These are phyloP conservation scores for Otolemur crassicaudatus DNA, from an alignment of 2,797 vertebrate genomes.

Conservation along the genomic window DNA sequence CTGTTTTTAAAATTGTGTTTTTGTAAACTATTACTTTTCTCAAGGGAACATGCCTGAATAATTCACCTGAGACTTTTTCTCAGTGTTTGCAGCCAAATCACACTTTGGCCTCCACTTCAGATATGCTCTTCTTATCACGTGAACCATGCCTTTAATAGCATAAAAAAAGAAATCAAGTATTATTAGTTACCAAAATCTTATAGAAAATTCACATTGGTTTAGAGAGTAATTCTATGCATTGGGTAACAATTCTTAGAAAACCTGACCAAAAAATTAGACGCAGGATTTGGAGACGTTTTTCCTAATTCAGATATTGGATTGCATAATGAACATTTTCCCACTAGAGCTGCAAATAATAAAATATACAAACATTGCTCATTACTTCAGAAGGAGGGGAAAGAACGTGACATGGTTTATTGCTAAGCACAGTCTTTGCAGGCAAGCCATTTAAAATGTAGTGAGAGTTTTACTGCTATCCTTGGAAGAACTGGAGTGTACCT, in stretches of 20 bases:
- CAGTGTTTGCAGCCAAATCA: neutral
- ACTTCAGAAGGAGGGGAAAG: neutral
- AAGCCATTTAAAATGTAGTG: neutral
- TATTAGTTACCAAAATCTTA: slow-evolving; percentile 2
- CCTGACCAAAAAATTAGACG: neutral
- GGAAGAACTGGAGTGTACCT: neutral
- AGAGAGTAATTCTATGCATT: neutral
- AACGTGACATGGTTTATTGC: neutral
- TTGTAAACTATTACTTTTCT: neutral
- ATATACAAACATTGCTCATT: neutral
- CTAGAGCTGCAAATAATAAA: neutral
- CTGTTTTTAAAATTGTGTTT: neutral
- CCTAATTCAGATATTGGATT: neutral
- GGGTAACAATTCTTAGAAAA: neutral
- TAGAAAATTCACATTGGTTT: neutral
- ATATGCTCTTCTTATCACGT: neutral
- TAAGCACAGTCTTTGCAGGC: neutral
- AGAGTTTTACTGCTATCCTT: neutral
- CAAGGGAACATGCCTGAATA: neutral
- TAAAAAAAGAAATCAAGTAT: neutral
- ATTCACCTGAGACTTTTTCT: neutral
- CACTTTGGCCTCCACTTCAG: neutral
- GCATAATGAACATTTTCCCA: neutral
- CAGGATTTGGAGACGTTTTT: neutral
- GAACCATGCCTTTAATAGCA: neutral